Percentiles rank a stretch among this genome's conserved stretches.
These are phyloP conservation scores for Dissostichus mawsoni DNA, from an alignment of 2,113 vertebrate genomes.

Conservation along the genomic window DNA sequence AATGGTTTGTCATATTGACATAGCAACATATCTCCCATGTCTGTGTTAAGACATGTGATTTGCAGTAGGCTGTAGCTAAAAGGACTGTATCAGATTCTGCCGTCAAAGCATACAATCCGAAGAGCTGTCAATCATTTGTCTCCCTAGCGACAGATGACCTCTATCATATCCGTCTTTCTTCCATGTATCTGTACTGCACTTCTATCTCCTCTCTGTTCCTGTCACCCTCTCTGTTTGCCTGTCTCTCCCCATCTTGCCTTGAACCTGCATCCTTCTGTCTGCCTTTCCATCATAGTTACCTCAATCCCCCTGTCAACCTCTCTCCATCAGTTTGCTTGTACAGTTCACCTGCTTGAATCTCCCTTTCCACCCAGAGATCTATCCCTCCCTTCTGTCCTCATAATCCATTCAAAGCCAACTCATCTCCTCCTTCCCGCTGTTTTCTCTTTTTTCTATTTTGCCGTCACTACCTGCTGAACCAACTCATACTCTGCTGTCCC, in stretches of 20 bases:
- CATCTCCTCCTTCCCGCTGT: not conserved
- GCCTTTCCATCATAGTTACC: slow-evolving; percentile 29
- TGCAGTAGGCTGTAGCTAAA: slow-evolving; percentile 28
- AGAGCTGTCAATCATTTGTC: slow-evolving; percentile 65
- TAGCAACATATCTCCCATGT: not conserved
- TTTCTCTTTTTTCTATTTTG: slow-evolving; percentile 27
- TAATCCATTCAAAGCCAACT: slow-evolving; percentile 17
- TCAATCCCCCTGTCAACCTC: slow-evolving; percentile 24
- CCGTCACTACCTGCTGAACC: slow-evolving; percentile 15
- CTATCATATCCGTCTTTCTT: slow-evolving; percentile 53
- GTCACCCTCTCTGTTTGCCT: slow-evolving; percentile 51
- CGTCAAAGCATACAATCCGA: slow-evolving; percentile 58
- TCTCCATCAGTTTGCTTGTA: slow-evolving; percentile 6
- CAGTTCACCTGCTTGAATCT: slow-evolving; percentile 22
- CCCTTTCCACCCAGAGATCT: not conserved
- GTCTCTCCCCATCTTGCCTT: slow-evolving; percentile 49
- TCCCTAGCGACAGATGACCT: slow-evolving; percentile 67
- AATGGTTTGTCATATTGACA: slow-evolving; percentile 2
- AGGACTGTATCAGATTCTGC: slow-evolving; percentile 60
- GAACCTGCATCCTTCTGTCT: slow-evolving; percentile 36
- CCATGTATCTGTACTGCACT: slow-evolving; percentile 40
- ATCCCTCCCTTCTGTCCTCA: not conserved
- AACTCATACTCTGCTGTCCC: slow-evolving; percentile 27
- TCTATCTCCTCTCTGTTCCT: slow-evolving; percentile 43
- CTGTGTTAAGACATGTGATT: slow-evolving; percentile 31